A percentile compares a stretch with the other conserved stretches of the same genome.
These are phyloP conservation scores for Enteromius fasciolatus DNA, from an alignment of 2,797 vertebrate species.

Conservation along the genomic window DNA sequence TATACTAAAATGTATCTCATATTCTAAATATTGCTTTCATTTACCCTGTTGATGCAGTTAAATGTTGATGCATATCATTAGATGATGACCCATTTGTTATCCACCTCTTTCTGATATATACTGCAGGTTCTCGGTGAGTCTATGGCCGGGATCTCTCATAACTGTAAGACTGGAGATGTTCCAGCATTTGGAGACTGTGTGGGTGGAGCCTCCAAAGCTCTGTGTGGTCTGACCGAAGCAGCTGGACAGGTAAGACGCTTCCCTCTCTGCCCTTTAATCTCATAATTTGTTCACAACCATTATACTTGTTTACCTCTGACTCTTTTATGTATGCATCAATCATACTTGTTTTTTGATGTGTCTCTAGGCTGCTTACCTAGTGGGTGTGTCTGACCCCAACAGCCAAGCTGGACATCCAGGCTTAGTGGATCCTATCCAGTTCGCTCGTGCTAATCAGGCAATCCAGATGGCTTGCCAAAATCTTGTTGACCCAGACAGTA, in stretches of 20 bases:
- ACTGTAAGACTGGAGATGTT: conserved; percentile 93
- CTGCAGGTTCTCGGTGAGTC: conserved; percentile 91
- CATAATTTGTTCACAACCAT: neutral
- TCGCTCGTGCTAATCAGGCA: conserved; percentile 93
- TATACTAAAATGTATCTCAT: neutral
- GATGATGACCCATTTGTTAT: neutral
- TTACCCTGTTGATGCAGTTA: neutral
- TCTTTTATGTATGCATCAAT: neutral
- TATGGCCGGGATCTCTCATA: conserved; percentile 96
- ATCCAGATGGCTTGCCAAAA: conserved; percentile 99
- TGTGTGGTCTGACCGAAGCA: conserved; percentile 94
- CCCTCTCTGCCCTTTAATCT: neutral
- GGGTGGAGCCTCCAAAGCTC: conserved; percentile 90
- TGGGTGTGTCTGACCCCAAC: conserved; percentile 94
- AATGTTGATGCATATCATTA: neutral
- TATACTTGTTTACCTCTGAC: neutral
- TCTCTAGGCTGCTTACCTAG: conserved; percentile 90
- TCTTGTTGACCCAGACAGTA: conserved; percentile 92
- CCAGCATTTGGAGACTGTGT: conserved; percentile 92
- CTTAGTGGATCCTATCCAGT: conserved; percentile 95
- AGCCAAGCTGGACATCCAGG: conserved; percentile 96
- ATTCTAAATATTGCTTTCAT: neutral
- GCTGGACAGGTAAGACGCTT: conserved; percentile 89
- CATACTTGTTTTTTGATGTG: conserved; percentile 1
- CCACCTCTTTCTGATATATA: neutral